Base-by-base conservation (phyloP, 2,113 vertebrate species). In the Pelvicachromis taeniatus region DNA sequence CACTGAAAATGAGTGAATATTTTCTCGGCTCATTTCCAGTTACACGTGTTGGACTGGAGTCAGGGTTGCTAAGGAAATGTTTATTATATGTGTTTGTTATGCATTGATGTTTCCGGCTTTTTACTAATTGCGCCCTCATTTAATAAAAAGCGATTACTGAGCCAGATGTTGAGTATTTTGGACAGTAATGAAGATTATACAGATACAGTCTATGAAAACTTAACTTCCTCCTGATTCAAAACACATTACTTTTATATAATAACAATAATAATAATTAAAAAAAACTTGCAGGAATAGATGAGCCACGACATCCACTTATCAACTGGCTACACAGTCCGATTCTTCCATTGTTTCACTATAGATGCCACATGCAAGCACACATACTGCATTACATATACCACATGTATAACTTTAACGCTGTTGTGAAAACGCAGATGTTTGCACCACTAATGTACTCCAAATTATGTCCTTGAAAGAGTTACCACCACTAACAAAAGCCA, bases 191-290 rank as follows among this genome's bases (percentile, higher is more conserved):
- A 35, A 35, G 13, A 40, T 80, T 26, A 58, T 29, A 77, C 23
- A 33, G 84, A 85, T 54, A 85, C 58, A 84, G 85, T 77, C 55
- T 85, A 84, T 81, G 48, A 89, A 91, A 88, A 91, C 33, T 58
- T 90, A 4, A 90, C 91, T 94, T 92, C 83, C 89, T 92, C 83
- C 89, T 91, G 89, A 90, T 78, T 50, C 80, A 81, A 85, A 80
- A 38, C 48, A 79, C 26, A 85, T 85, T 50, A 73, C 85, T 29
- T 85, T 61, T 78, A 81, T 84, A 75, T 77, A 94, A 89, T 88
- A 91, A 87, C 17, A 61, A 61, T 6, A 61, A 61, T 33, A 19
- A 33, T 31, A 0, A 2, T 11, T 1, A 58, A 4, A 4, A 84
- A 86, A 83, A 40, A 84, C 59, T 58, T 87, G 53, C 55, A 68